Evolutionary conservation across 2,797 vertebrate species (phyloP).

Genomic region (Onychomys leucogaster): DNA sequence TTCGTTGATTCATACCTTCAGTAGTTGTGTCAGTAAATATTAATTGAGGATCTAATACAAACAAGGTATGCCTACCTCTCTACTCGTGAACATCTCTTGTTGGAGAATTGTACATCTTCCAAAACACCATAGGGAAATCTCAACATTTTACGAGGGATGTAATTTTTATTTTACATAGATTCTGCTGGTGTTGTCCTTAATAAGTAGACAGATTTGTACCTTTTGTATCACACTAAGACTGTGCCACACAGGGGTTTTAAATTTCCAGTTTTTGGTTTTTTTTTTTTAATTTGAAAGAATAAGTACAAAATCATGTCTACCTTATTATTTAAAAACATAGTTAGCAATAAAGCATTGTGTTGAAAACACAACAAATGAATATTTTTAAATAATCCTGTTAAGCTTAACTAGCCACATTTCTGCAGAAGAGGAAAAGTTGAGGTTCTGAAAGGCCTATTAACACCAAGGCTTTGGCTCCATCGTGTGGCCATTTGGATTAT

Average conservation of each 20-base stretch:
- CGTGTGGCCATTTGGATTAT: constrained; percentile 72
- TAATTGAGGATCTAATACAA: background rate
- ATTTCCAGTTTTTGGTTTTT: background rate
- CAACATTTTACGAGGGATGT: background rate
- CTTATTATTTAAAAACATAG: background rate
- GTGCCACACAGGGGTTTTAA: background rate
- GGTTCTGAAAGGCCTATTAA: background rate
- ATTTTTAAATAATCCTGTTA: constrained; percentile 27
- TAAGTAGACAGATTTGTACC: background rate
- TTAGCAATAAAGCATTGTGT: constrained; percentile 19
- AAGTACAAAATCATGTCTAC: background rate
- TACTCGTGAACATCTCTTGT: background rate
- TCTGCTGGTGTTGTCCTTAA: background rate
- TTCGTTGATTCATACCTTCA: background rate
- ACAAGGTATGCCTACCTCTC: background rate
- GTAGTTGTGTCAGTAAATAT: background rate
- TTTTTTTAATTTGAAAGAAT: constrained; percentile 42
- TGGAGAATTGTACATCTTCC: background rate
- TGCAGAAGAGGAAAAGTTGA: background rate
- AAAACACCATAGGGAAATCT: constrained; percentile 23
- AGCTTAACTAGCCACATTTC: background rate
- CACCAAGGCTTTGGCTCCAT: constrained; percentile 78
- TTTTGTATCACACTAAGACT: background rate
- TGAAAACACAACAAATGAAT: background rate
- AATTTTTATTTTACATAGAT: background rate